These are phyloP conservation scores for Drosophila sordidapex DNA, from an alignment of 2,888 invertebrate genomes.

Conservation along the genomic window DNA sequence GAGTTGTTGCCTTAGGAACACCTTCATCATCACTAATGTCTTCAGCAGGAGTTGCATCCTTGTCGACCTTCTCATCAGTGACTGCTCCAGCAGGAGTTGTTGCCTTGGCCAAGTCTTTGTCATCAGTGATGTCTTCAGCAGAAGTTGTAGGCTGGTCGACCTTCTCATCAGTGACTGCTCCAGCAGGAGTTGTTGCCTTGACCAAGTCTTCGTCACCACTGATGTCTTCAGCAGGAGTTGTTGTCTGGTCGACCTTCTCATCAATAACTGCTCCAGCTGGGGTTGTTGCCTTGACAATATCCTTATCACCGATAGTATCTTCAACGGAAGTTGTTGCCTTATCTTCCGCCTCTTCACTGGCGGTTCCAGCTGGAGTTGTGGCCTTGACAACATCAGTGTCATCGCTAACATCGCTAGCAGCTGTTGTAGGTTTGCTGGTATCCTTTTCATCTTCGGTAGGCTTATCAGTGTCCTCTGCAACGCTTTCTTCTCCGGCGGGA, in stretches of 20 bases:
- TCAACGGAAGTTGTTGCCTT: slow-evolving; percentile 32
- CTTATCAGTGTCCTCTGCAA: slow-evolving; percentile 3
- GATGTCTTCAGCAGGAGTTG: slow-evolving; percentile 15
- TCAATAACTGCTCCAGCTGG: slow-evolving; percentile 11
- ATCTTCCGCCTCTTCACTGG: slow-evolving; percentile 9
- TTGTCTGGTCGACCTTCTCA: slow-evolving; percentile 15
- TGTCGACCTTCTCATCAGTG: slow-evolving; percentile 1
- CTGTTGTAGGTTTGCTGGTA: background rate
- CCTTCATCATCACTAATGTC: background rate
- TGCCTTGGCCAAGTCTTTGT: slow-evolving; percentile 5
- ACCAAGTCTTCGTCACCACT: slow-evolving; percentile 3
- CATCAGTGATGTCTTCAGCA: background rate
- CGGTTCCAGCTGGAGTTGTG: slow-evolving; percentile 4
- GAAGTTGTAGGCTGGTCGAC: background rate
- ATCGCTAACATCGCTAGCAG: background rate
- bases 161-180: slow-evolving; percentile 5
- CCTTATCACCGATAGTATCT: slow-evolving; percentile 20
- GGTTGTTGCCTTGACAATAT: slow-evolving; percentile 33
- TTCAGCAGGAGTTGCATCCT: slow-evolving; percentile 17
- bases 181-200: slow-evolving; percentile 29
- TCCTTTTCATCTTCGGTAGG: slow-evolving; percentile 6
- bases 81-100: slow-evolving; percentile 17
- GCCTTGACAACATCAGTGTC: slow-evolving; percentile 7
- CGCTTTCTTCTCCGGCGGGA: slow-evolving; percentile 16
- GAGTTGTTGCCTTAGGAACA: background rate